Conservation (phyloP, 1,140 invertebrate genomes). For the Drosophila elegans region DNA sequence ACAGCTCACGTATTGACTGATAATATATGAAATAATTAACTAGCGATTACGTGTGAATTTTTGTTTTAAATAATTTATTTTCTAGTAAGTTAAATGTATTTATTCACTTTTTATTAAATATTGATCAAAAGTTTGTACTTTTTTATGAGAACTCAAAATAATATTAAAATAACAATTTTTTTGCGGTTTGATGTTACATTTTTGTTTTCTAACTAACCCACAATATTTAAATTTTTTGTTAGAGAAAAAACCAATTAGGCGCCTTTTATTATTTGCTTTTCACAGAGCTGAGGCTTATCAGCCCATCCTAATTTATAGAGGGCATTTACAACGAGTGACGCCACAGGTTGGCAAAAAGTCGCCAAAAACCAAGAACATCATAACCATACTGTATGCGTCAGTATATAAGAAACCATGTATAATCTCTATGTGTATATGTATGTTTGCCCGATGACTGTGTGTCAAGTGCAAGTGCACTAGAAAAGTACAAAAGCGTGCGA, state of each 20-base stretch:
- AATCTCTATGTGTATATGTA: background rate
- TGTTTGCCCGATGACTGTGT: slow-evolving; percentile 9
- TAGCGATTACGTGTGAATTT: background rate
- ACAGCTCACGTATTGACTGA: slow-evolving; percentile 35
- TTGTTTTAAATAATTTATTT: background rate
- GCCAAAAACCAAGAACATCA: slow-evolving; percentile 20
- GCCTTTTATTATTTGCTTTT: slow-evolving; percentile 20
- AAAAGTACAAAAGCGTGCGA: slow-evolving; percentile 35
- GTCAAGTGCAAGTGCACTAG: slow-evolving; percentile 61
- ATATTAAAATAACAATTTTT: too few species aligned
- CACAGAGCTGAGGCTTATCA: slow-evolving; percentile 8
- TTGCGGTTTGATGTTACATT: background rate
- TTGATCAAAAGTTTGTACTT: background rate
- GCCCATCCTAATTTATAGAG: slow-evolving; percentile 1
- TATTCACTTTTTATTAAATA: background rate
- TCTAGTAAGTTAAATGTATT: too few species aligned
- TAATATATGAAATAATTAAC: slow-evolving; percentile 27
- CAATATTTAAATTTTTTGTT: slow-evolving; percentile 12
- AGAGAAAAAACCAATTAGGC: slow-evolving; percentile 26
- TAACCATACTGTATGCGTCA: background rate
- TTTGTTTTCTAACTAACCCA: slow-evolving; percentile 1
- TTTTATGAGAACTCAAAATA: background rate
- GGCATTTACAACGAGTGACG: slow-evolving; percentile 9
- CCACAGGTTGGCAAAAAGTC: slow-evolving; percentile 19
- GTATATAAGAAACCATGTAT: slow-evolving; percentile 10